phyloP scores from a whole-genome alignment of 1,140 invertebrate genomes.

The Laupala kohalensis region DNA sequence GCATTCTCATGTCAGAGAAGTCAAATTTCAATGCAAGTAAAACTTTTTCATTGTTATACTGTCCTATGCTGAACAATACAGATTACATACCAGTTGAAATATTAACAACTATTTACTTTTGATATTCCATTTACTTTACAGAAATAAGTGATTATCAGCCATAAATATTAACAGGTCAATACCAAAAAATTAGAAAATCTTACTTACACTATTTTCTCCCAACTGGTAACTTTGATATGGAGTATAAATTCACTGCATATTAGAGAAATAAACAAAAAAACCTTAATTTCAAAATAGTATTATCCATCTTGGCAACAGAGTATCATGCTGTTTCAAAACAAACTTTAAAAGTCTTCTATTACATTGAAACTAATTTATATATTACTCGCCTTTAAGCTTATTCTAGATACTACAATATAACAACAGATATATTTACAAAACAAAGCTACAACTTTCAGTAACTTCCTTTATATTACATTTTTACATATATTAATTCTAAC shows the following conservation, averaged over 20 bases:
- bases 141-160: background rate
- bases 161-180: background rate
- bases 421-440: too few species aligned
- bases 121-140: background rate
- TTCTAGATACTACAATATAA: too few species aligned
- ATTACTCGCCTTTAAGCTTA: too few species aligned
- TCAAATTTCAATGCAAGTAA: background rate
- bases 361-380: background rate
- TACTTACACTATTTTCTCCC: background rate
- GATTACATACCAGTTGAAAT: background rate
- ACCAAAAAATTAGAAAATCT: background rate
- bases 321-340: background rate
- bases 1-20: background rate
- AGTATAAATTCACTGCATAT: background rate
- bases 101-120: background rate
- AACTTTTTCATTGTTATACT: background rate
- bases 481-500: background rate
- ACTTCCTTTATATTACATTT: too few species aligned
- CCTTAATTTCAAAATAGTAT: background rate
- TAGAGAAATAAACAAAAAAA: background rate
- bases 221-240: background rate
- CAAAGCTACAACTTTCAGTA: too few species aligned
- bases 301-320: background rate
- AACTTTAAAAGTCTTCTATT: background rate
- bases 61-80: background rate